Evolutionary conservation across 2,888 invertebrate genomes (phyloP), one percentile per base, ranked within the genome.

Genomic region (Esperia sulphurella): DNA sequence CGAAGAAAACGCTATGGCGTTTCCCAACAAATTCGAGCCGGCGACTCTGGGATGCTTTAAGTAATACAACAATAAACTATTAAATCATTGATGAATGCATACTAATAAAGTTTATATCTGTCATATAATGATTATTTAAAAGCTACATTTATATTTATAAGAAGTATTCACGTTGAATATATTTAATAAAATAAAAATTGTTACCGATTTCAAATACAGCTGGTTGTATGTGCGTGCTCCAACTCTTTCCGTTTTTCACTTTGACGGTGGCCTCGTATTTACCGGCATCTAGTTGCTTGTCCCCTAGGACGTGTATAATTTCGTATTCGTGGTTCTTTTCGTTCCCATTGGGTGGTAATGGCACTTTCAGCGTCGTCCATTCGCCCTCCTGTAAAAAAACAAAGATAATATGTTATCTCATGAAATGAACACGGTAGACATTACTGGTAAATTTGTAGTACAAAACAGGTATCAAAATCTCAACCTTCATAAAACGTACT

Each of bases 171-270:
- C 10, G 31, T 7, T 7, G 10, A 31, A 9, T 8, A 8, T 9
- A 35, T n/a, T n/a, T 35, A 8, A 35, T 6, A 8, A 35, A 8
- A 3, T 10, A 35, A 39, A 4, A 39, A 39, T 13, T 8, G 10
- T 37, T 61, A 87, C 87, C 81, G 13, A 82, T 77, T 14, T 76
- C 71, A 7, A 86, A 54, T 1, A 68, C 1, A 0, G 59, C 54
- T 0, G 75, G 68, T 0, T 74, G 71, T 0, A 58, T 59, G 12
- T 62, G 60, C 2, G 68, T 58, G 41, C 80, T 81, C 83, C 82
- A 83, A 38, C 68, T 75, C 53, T 82, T 72, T 1, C 61, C 59
- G 52, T 88, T 88, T 61, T 66, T 71, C 0, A 75, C 88, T 33
- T 77, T 77, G 10, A 86, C 68, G 0, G 67, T 47, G 0, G 71